Evolutionary conservation across 2,888 invertebrate species (phyloP).

Genomic region (Hedya salicella): DNA sequence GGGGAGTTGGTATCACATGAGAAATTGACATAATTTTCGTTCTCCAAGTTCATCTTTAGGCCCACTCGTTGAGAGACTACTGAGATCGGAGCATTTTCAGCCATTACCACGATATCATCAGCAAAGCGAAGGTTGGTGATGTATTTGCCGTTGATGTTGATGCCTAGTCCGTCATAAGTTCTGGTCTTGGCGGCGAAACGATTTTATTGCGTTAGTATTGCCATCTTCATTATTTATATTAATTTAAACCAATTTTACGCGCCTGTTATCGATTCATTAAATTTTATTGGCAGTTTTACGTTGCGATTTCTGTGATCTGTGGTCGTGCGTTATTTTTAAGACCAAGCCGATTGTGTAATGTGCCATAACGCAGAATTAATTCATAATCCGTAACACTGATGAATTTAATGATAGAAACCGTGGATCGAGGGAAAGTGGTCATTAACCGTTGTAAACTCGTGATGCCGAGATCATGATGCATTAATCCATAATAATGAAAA

Average conservation of each 20-base stretch:
- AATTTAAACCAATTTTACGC: constrained; percentile 3
- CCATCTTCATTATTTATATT: background rate
- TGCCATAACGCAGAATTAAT: constrained; percentile 41
- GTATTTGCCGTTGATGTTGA: too few relatives aligned
- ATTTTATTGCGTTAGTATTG: too few relatives aligned
- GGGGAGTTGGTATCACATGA: too few relatives aligned
- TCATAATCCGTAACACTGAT: constrained; percentile 45
- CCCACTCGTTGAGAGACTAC: too few relatives aligned
- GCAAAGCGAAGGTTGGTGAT: too few relatives aligned
- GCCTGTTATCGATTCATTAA: constrained; percentile 23
- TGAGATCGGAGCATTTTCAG: too few relatives aligned
- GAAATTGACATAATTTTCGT: too few relatives aligned
- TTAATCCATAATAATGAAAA: constrained; percentile 8
- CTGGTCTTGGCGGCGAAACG: too few relatives aligned
- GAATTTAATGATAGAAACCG: constrained; percentile 50
- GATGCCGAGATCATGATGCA: constrained; percentile 10
- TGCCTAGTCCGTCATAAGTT: too few relatives aligned
- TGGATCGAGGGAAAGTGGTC: constrained; percentile 41
- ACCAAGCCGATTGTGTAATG: constrained; percentile 28
- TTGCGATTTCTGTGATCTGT: background rate
- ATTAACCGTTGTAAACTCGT: constrained; percentile 21
- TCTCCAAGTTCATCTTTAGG: too few relatives aligned
- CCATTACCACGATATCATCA: too few relatives aligned
- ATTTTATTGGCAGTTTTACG: constrained; percentile 8
- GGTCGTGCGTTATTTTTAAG: background rate